phyloP scores from a whole-genome alignment of 2,113 vertebrate species.

The Muntiacus reevesi region DNA sequence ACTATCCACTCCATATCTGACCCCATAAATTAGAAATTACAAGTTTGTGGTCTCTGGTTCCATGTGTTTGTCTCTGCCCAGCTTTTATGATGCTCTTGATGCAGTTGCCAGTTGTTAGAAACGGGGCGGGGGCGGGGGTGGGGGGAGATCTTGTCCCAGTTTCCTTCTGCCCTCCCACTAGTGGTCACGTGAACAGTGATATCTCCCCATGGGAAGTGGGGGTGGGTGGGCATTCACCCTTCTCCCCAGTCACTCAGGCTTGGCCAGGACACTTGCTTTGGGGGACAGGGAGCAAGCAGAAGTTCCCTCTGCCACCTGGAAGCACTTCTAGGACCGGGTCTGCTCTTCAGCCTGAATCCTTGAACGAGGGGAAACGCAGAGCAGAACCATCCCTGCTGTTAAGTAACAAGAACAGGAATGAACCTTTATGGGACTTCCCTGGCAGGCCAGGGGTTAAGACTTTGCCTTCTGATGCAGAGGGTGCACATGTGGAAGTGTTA shows the following conservation, averaged over 20 bases:
- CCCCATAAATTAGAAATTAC: not conserved
- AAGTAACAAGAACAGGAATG: not conserved
- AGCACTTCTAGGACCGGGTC: not conserved
- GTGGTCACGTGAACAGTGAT: rapidly evolving
- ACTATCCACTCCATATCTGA: not conserved
- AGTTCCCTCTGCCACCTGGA: not conserved
- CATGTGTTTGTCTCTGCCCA: not conserved
- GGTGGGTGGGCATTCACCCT: rapidly evolving
- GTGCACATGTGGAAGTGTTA: not conserved
- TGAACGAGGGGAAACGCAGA: rapidly evolving
- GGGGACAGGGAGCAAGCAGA: not conserved
- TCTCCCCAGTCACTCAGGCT: not conserved
- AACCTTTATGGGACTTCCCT: not conserved
- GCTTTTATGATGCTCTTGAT: not conserved
- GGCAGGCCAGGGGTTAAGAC: not conserved
- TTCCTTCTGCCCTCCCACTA: not conserved
- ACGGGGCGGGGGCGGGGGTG: not conserved
- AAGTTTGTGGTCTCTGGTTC: not conserved
- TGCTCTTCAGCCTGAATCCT: not conserved
- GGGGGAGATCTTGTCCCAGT: not conserved
- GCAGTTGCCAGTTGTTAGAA: not conserved
- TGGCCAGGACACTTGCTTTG: not conserved
- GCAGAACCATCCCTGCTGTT: not conserved
- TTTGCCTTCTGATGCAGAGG: not conserved
- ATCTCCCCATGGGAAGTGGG: not conserved